Evolutionary conservation across 2,113 vertebrate genomes (phyloP), one percentile per base, ranked within the genome.

Genomic region (Sterna hirundo): DNA sequence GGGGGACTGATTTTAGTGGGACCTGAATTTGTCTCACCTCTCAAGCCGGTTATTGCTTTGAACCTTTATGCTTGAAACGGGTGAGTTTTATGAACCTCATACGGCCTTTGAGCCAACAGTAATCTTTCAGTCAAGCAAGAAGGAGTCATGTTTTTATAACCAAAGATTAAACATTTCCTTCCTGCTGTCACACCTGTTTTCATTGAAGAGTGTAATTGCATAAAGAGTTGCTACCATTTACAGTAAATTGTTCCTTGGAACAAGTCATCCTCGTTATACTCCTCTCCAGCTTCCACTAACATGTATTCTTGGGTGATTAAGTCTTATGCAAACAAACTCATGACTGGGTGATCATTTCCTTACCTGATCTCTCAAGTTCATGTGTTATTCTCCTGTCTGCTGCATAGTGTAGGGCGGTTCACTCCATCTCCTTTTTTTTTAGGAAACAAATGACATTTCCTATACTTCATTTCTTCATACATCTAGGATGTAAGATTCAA

Each of bases 81-180:
- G 47, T 77, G 51, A 86, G 51, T 64, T 55, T 78, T 64, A 34
- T 52, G 77, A 93, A 62, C 32, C 58, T 77, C 13, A 62, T 54
- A 1, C 1, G 82, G 86, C 57, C 52, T 79, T 84, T 62, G 32
- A 83, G 74, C 70, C 93, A 77, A 54, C 34, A 38, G 10, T 61
- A 34, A n/a, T 79, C 52, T 79, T 92, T 57, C 13, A 91, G 65
- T 85, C 46, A 91, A 38, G 47, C 60, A 68, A 77, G 66, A 52
- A 88, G 38, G 30, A 75, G 46, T 77, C 49, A 18, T 82, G 66
- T 32, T 89, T 92, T 92, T 54, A 87, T 15, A 93, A 82, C 49
- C 27, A 66, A 79, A 83, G 54, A 72, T 74, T 79, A 93, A 94
- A 89, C 30, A 65, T 83, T 85, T 94, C 83, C 78, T 89, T 94